A percentile compares a stretch with the other conserved stretches of the same genome.
Conservation (phyloP, 2,113 vertebrate genomes). For the Circaetus cinerascens region DNA sequence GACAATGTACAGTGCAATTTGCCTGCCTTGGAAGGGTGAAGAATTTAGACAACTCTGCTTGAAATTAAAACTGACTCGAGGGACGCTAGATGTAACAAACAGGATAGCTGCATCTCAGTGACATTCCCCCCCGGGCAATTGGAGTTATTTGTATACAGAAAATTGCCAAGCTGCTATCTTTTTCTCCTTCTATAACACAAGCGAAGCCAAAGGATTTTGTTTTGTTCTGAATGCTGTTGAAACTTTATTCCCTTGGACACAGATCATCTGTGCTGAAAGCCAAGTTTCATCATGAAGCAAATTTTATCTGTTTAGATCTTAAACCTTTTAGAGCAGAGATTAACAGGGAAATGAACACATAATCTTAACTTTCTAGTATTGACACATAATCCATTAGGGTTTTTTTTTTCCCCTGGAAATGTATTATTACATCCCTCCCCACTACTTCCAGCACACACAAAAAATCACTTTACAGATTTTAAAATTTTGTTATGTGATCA, state of each 20-base stretch:
- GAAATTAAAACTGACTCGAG: conserved; percentile 30
- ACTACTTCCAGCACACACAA: neutral
- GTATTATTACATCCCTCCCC: neutral
- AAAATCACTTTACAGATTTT: neutral
- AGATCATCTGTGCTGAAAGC: neutral
- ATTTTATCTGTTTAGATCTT: conserved; percentile 44
- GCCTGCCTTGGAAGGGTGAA: conserved; percentile 12
- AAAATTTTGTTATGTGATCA: neutral
- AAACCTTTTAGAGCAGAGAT: conserved; percentile 19
- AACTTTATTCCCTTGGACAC: neutral
- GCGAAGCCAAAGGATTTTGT: neutral
- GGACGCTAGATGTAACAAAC: neutral
- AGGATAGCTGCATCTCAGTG: neutral
- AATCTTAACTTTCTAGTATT: conserved; percentile 12
- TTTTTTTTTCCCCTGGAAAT: neutral
- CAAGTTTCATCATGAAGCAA: neutral
- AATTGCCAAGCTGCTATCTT: conserved; percentile 42
- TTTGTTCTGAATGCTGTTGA: neutral
- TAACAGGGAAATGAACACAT: neutral
- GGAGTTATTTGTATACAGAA: conserved; percentile 31
- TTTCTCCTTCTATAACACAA: neutral
- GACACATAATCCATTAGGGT: neutral
- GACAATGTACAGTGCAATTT: neutral
- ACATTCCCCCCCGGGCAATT: conserved; percentile 20
- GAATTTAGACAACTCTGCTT: neutral